Conservation (phyloP, 2,888 invertebrate species). For the Drosophila pullipes region DNA sequence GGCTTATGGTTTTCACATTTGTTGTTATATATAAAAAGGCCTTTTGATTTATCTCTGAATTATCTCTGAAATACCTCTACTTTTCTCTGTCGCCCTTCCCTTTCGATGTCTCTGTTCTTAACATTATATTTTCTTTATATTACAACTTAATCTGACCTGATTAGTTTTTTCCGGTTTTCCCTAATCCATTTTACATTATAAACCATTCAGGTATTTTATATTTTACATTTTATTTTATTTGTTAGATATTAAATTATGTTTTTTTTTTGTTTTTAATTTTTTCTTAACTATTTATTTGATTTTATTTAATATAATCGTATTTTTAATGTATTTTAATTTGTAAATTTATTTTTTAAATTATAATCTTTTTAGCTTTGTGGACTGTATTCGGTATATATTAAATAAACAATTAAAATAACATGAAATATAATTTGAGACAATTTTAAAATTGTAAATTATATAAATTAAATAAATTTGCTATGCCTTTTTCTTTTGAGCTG, state of each 20-base stretch:
- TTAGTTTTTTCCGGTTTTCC: neutral
- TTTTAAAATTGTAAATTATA: neutral
- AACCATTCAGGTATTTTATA: neutral
- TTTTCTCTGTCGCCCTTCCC: neutral
- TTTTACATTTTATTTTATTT: neutral
- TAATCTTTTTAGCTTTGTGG: neutral
- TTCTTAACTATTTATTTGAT: neutral
- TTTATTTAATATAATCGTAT: neutral
- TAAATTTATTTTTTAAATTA: neutral
- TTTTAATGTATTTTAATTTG: neutral
- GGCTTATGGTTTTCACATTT: no score
- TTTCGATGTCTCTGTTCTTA: neutral
- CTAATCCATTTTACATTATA: neutral
- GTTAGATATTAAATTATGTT: accelerated
- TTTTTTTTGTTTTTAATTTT: neutral
- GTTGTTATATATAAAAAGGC: accelerated
- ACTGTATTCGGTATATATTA: neutral
- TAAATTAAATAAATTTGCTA: accelerated
- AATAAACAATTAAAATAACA: neutral
- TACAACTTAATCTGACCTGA: neutral
- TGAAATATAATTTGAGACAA: neutral
- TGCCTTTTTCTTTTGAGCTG: no score
- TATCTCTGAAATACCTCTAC: neutral
- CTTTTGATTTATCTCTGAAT: accelerated
- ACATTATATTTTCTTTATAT: neutral